Conservation (phyloP, 2,888 invertebrate species). For the Spilarctia lutea region DNA sequence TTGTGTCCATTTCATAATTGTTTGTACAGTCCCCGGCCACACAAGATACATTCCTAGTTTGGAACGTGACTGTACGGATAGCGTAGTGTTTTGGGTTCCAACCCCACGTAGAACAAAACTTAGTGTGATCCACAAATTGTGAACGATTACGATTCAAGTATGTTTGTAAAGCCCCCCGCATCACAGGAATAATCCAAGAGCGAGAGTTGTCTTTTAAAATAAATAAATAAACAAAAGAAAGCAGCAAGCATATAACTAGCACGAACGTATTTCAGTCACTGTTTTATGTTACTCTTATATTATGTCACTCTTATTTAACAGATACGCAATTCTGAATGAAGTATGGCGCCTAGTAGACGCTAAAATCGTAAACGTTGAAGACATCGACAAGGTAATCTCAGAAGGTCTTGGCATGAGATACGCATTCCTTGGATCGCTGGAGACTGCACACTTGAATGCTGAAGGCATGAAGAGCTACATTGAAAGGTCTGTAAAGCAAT, state of each 20-base stretch:
- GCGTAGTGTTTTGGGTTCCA: too few relatives aligned
- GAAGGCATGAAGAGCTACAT: conserved; percentile 91
- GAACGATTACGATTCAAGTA: too few relatives aligned
- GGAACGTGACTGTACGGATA: too few relatives aligned
- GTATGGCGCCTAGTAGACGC: conserved; percentile 95
- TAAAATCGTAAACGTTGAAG: conserved; percentile 94
- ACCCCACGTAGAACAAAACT: too few relatives aligned
- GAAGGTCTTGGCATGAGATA: conserved; percentile 98
- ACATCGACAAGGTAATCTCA: conserved; percentile 97
- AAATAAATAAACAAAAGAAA: not conserved
- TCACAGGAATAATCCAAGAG: too few relatives aligned
- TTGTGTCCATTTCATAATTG: too few relatives aligned
- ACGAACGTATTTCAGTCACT: not conserved
- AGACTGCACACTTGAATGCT: conserved; percentile 97
- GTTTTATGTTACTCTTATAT: not conserved
- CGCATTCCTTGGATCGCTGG: conserved; percentile 97
- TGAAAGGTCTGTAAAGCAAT: conserved; percentile 74
- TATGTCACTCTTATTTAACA: conserved; percentile 55
- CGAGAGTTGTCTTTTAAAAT: not conserved
- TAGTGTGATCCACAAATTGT: too few relatives aligned
- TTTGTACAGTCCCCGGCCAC: too few relatives aligned
- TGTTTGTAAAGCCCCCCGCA: too few relatives aligned
- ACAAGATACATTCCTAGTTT: too few relatives aligned
- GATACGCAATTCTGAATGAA: conserved; percentile 97
- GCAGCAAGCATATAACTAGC: not conserved